A percentile compares a stretch with the other conserved stretches of the same genome.
phyloP scores from a whole-genome alignment of 2,888 invertebrate species.

The Sesia apiformis region DNA sequence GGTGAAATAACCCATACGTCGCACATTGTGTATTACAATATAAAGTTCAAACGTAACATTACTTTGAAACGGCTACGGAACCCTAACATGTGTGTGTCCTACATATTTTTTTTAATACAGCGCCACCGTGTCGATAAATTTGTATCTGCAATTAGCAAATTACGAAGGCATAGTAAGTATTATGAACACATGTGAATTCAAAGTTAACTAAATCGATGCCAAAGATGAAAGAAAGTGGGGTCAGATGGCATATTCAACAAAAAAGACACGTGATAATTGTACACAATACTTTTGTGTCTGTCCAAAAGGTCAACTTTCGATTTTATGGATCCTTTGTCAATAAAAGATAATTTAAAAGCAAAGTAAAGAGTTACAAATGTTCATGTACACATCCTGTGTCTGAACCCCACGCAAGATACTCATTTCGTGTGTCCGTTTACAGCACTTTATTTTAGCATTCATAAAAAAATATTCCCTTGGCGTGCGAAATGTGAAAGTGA shows the following conservation, averaged over 20 bases:
- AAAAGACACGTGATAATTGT: conserved; percentile 12
- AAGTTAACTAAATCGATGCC: neutral
- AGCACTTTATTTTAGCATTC: neutral
- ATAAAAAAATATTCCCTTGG: conserved; percentile 26
- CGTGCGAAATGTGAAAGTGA: conserved; percentile 48
- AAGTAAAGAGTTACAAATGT: conserved; percentile 29
- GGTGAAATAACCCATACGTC: too few relatives aligned
- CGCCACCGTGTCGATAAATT: too few relatives aligned
- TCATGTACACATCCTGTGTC: conserved; percentile 4
- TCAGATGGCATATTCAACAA: conserved; percentile 12
- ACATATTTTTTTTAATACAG: too few relatives aligned
- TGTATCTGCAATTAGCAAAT: too few relatives aligned
- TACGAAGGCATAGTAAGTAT: too few relatives aligned
- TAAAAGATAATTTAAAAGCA: conserved; percentile 44
- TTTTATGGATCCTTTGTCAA: conserved; percentile 39
- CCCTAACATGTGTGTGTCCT: too few relatives aligned
- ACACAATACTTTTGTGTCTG: conserved; percentile 21
- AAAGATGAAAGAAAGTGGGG: conserved; percentile 13
- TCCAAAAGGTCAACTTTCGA: conserved; percentile 47
- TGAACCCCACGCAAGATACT: conserved; percentile 27
- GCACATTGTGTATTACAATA: too few relatives aligned
- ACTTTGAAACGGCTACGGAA: too few relatives aligned
- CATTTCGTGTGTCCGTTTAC: conserved; percentile 16
- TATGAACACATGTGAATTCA: too few relatives aligned
- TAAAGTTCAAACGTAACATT: too few relatives aligned